These are phyloP conservation scores for Grallaria varia DNA, from an alignment of 2,113 vertebrate species.

Conservation along the genomic window DNA sequence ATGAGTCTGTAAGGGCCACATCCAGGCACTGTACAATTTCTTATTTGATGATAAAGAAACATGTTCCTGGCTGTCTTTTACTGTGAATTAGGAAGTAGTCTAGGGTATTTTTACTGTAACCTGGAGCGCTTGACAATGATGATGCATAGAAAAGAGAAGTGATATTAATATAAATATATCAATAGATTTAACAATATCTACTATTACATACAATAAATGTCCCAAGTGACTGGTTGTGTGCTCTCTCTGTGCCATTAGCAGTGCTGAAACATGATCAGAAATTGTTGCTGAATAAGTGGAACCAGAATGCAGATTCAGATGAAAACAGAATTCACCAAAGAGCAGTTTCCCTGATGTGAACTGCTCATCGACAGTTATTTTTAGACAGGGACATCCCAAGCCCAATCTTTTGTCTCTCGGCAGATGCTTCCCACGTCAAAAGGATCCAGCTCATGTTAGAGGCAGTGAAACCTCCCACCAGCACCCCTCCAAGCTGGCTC, in stretches of 20 bases:
- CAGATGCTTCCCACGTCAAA: conserved; percentile 47
- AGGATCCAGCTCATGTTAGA: neutral
- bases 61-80: neutral
- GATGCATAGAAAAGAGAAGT: neutral
- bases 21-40: neutral
- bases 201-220: neutral
- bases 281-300: neutral
- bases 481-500: conserved; percentile 7
- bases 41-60: neutral
- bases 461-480: conserved; percentile 34
- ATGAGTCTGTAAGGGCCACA: neutral
- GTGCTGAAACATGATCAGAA: neutral
- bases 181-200: neutral
- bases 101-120: neutral
- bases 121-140: neutral
- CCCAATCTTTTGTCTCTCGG: neutral
- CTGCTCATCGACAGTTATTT: conserved; percentile 16
- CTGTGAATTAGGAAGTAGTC: neutral
- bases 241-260: neutral
- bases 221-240: neutral
- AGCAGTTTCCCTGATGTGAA: conserved; percentile 11
- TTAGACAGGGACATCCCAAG: conserved; percentile 19
- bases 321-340: neutral
- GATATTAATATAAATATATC: neutral
- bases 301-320: neutral